Evolutionary conservation across 2,888 invertebrate genomes (phyloP), one percentile per base, ranked within the genome.

Genomic region (Thymelicus lineola): DNA sequence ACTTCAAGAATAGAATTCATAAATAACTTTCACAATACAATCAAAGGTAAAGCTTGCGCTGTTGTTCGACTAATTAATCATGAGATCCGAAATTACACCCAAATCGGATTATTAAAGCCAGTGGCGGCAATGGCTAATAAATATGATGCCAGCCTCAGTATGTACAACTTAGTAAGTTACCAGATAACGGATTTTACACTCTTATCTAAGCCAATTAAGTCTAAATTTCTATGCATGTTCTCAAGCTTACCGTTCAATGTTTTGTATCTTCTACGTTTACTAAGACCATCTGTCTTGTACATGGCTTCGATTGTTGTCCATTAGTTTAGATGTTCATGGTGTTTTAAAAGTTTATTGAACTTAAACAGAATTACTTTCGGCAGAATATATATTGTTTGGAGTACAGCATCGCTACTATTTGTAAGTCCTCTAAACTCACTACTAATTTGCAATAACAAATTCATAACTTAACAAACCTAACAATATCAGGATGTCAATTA

Each of bases 41-140:
- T 64, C 64, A 69, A 67, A 71, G 64, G 67, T 71, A 62, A 70
- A 72, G 55, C 61, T 58, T 50, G 35, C 14, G 38, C 35, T 36
- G 53, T 70, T 55, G 74, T 77, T 80, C 74, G 72, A 81, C 80
- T 85, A 82, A 86, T 86, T 86, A 86, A 86, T 87, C 85, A 88
- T 78, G 77, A 77, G 77, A 76, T 68, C 78, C 71, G 75, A 80
- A 78, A 84, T 80, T 80, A 82, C 81, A 78, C 79, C 80, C 81
- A 81, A 82, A 83, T 82, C 82, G 80, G 82, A 85, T 86, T 86
- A 86, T 84, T 83, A 83, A 78, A 80, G 75, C 71, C 79, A 74
- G 79, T 79, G 80, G 79, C 76, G 74, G 72, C 77, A 74, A 78
- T 80, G 80, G 79, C 77, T 79, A 77, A 82, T 81, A 83, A 80